Evolutionary conservation across 92 coral and sea anemone genomes (phyloP).

Genomic region (Zoanthus sociatus): DNA sequence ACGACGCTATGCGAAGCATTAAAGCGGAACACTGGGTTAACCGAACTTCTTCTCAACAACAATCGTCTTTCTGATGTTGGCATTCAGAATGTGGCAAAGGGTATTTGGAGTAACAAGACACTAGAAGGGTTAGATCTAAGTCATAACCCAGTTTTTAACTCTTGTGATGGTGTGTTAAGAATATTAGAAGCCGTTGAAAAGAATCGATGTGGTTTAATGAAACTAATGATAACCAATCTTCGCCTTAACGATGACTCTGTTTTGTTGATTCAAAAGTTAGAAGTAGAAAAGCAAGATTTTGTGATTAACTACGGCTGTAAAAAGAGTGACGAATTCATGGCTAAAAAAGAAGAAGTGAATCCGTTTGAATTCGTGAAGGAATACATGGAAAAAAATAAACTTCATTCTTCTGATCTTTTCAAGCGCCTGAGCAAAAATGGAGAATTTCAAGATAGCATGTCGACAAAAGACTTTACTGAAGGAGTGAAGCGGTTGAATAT

Average conservation of each 20-base stretch:
- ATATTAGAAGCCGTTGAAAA: constrained; percentile 62
- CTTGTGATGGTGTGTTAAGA: constrained; percentile 57
- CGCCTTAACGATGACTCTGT: constrained; percentile 61
- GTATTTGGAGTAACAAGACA: constrained; percentile 65
- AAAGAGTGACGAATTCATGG: constrained; percentile 72
- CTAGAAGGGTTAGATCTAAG: constrained; percentile 72
- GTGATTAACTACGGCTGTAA: constrained; percentile 77
- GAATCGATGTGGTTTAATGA: constrained; percentile 53
- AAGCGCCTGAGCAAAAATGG: constrained; percentile 69
- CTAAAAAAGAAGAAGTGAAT: constrained; percentile 70
- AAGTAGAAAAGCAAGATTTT: constrained; percentile 59
- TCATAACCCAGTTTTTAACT: constrained; percentile 71
- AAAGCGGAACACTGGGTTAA: constrained; percentile 72
- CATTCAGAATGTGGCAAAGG: constrained; percentile 69
- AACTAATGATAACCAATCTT: constrained; percentile 65
- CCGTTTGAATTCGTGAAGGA: constrained; percentile 80
- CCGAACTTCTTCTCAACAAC: constrained; percentile 71
- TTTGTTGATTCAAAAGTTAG: constrained; percentile 54
- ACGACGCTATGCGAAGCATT: constrained; percentile 73
- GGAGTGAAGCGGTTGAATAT: constrained; percentile 83
- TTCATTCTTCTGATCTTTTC: constrained; percentile 86
- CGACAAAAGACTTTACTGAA: constrained; percentile 73
- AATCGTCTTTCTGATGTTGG: constrained; percentile 81
- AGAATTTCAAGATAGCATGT: constrained; percentile 78
- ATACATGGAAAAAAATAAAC: constrained; percentile 73